A percentile compares a stretch with the other conserved stretches of the same genome.
These are phyloP conservation scores for Sminthurinus signatus DNA, from an alignment of 1,140 invertebrate species.

Conservation along the genomic window DNA sequence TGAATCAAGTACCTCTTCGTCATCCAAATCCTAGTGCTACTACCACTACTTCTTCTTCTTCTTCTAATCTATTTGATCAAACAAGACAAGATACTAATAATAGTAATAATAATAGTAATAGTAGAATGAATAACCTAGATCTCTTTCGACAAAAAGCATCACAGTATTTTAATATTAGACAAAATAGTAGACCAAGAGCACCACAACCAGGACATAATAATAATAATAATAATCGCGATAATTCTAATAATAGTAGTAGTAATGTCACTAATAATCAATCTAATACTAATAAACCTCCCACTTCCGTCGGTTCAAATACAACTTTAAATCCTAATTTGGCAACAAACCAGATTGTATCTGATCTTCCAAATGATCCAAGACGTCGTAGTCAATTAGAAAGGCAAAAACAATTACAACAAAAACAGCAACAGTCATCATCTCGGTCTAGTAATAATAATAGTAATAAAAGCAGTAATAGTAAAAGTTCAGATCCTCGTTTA, in stretches of 20 bases:
- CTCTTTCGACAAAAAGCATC: constrained; percentile 18
- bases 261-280: too few species aligned
- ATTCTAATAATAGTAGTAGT: too few species aligned
- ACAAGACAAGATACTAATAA: neutral
- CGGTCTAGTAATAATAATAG: neutral
- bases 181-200: neutral
- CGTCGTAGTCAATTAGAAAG: neutral
- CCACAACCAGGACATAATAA: neutral
- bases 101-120: too few species aligned
- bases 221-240: too few species aligned
- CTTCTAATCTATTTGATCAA: neutral
- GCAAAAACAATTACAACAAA: neutral
- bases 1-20: too few species aligned
- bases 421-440: neutral
- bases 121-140: too few species aligned
- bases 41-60: neutral
- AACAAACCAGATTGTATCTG: constrained; percentile 21
- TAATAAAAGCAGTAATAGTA: constrained; percentile 1
- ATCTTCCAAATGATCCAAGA: constrained; percentile 12
- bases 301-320: neutral
- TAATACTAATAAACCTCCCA: too few species aligned
- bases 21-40: too few species aligned
- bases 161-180: constrained; percentile 15
- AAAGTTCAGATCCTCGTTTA: too few species aligned
- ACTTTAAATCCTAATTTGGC: constrained; percentile 6